Evolutionary conservation across 2,797 vertebrate genomes (phyloP), one percentile per base, ranked within the genome.

Genomic region (Tenualosa ilisha): DNA sequence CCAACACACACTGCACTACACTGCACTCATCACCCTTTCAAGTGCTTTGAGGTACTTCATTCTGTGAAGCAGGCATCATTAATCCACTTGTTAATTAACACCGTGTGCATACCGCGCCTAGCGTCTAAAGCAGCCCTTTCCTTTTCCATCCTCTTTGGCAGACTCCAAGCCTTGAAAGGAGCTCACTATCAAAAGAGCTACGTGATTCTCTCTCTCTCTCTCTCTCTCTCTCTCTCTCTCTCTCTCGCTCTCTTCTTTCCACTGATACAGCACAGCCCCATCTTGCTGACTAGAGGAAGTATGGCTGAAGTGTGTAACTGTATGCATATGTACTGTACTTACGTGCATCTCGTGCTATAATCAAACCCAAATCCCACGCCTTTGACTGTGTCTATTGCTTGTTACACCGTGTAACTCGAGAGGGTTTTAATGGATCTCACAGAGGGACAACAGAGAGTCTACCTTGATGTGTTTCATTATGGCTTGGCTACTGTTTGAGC

Each of bases 61-160:
- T 91, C 93, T 94, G 93, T 94, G 93, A 95, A 95, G 95, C 92
- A 89, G 93, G 93, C 94, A 92, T 92, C 93, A 93, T 95, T 96
- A 96, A 96, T 95, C 95, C 95, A 95, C 94, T 95, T 95, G 94
- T 95, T 96, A 95, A 96, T 96, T 95, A 95, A 95, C 87, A 86
- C 92, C 92, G 91, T 91, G 93, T 91, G 92, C 93, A 91, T 88
- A 91, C 50, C 11, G 50, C 92, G 93, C 94, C 92, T 31, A 89
- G 90, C 91, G 92, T 94, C 93, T 95, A 94, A 93, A 94, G 94
- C 92, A 93, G 89, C 93, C 93, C 91, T 91, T 94, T 90, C 92
- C 94, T 90, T 92, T 92, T 88, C 93, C 91, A 91, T 94, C 91
- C 92, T 94, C 90, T 92, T 92, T 88, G 59, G 88, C 93, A 93